Conservation (phyloP, 2,113 vertebrate genomes). For the Sturnus vulgaris region DNA sequence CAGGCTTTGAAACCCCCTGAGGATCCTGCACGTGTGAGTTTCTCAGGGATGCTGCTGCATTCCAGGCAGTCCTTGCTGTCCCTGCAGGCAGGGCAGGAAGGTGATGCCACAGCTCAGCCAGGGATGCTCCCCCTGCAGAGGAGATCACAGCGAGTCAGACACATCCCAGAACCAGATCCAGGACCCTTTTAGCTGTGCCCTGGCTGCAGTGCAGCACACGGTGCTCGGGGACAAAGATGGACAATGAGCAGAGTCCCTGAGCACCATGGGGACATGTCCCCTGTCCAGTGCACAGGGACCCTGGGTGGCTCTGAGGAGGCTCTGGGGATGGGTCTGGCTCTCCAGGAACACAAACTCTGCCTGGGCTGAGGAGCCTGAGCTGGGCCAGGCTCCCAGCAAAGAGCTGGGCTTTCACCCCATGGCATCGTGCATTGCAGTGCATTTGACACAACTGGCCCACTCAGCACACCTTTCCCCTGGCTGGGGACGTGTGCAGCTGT, state of each 20-base stretch:
- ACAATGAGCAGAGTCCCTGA: rapidly evolving
- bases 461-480: too few species aligned
- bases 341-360: rapidly evolving
- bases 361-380: not conserved
- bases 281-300: rapidly evolving
- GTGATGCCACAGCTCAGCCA: not conserved
- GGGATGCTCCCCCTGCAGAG: not conserved
- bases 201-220: not conserved
- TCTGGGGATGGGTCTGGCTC: not conserved
- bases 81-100: not conserved
- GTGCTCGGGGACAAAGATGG: not conserved
- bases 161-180: not conserved
- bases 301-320: not conserved
- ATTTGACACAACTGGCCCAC: rapidly evolving
- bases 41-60: rapidly evolving
- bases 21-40: rapidly evolving
- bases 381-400: not conserved
- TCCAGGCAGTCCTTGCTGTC: not conserved
- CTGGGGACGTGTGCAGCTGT: not conserved
- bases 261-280: rapidly evolving
- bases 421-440: too few species aligned
- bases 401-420: not conserved
- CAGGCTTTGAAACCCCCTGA: rapidly evolving
- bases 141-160: not conserved
- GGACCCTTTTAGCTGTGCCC: rapidly evolving